Conservation (phyloP, 2,113 vertebrate species). For the Limanda limanda region DNA sequence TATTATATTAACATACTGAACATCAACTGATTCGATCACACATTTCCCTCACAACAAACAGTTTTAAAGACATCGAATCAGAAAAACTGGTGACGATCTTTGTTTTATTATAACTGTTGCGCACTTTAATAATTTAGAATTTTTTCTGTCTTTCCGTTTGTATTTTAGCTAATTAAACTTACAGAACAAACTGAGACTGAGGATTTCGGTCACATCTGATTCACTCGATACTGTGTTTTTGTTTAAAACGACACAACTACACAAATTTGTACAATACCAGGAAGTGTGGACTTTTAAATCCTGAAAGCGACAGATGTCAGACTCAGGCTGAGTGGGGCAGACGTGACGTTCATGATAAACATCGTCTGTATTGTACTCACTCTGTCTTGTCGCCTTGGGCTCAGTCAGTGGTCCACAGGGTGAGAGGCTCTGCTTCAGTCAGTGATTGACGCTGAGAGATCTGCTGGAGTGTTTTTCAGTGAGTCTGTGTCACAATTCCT, state of each 20-base stretch:
- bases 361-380: slow-evolving; percentile 59
- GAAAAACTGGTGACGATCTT: neutral
- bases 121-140: too few relatives aligned
- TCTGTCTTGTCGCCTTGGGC: neutral
- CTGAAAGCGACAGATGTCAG: slow-evolving; percentile 1
- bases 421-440: slow-evolving; percentile 17
- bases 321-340: neutral
- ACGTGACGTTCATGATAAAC: neutral
- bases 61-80: neutral
- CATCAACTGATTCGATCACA: neutral
- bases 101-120: neutral
- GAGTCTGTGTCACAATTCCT: slow-evolving; percentile 19
- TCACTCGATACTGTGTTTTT: too few relatives aligned
- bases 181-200: neutral
- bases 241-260: too few relatives aligned
- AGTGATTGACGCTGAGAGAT: slow-evolving; percentile 12
- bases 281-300: neutral
- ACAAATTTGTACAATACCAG: too few relatives aligned
- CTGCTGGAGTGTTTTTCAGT: slow-evolving; percentile 11
- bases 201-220: too few relatives aligned
- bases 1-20: neutral
- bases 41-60: neutral
- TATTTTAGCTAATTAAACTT: too few relatives aligned
- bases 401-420: slow-evolving; percentile 23
- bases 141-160: neutral